Conservation (phyloP, 2,888 invertebrate genomes). For the Proisotoma minuta region DNA sequence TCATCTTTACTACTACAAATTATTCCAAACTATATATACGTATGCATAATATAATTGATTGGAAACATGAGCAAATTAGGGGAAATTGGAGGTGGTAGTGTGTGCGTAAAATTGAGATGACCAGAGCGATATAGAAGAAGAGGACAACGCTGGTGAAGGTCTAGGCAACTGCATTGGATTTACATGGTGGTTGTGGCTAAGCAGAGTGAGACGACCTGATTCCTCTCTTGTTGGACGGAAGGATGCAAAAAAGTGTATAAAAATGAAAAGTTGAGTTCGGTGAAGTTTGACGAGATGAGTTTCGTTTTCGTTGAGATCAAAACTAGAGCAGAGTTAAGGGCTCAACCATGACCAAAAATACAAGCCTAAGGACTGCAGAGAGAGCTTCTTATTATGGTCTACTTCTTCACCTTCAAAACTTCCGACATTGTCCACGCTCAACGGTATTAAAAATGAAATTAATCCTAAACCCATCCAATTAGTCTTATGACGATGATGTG, state of each 20-base stretch:
- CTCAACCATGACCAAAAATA: conserved; percentile 5
- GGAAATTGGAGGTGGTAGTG: too few species aligned
- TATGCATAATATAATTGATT: not conserved
- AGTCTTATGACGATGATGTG: not conserved
- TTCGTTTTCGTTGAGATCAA: conserved; percentile 3
- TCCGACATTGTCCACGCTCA: conserved; percentile 2
- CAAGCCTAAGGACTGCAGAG: too few species aligned
- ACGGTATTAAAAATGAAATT: not conserved
- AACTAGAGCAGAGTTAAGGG: conserved; percentile 1
- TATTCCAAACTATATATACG: too few species aligned
- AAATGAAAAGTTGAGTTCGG: conserved; percentile 4
- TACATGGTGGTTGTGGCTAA: not conserved
- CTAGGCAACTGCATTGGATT: not conserved
- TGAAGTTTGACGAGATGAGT: conserved; percentile 2
- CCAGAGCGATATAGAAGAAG: too few species aligned
- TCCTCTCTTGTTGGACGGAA: not conserved
- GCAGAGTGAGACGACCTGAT: conserved; percentile 5
- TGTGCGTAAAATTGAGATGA: too few species aligned
- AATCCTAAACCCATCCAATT: not conserved
- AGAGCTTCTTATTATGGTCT: not conserved
- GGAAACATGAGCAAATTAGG: too few species aligned
- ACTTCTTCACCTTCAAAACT: not conserved
- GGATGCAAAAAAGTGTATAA: not conserved
- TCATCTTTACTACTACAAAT: too few species aligned
- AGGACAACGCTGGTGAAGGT: not conserved